phyloP scores from a whole-genome alignment of 2,797 vertebrate genomes.

The Danionella dracula region DNA sequence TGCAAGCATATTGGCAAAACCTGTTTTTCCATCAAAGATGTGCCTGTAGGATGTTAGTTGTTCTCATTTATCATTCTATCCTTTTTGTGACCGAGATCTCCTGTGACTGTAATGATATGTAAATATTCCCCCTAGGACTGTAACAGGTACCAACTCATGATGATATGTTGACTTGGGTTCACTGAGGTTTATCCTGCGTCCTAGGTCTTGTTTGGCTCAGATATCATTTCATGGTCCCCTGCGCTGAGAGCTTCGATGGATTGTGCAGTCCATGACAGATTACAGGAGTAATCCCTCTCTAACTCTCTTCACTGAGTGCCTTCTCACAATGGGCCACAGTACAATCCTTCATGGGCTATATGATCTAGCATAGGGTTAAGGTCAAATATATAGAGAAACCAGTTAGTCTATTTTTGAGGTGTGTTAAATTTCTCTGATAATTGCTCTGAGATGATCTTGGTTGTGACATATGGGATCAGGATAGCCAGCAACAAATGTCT shows the following conservation, averaged over 20 bases:
- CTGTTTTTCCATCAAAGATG: neutral
- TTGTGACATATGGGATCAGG: neutral
- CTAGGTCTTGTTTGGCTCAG: neutral
- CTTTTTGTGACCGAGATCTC: conserved; percentile 38
- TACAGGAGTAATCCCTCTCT: conserved; percentile 50
- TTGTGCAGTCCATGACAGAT: conserved; percentile 46
- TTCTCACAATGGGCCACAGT: conserved; percentile 37
- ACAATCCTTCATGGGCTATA: conserved; percentile 1
- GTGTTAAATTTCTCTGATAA: neutral
- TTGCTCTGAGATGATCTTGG: neutral
- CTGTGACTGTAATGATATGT: conserved; percentile 42
- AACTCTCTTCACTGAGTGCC: conserved; percentile 39
- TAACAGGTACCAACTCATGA: conserved; percentile 61
- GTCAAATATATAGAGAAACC: neutral
- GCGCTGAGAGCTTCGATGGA: conserved; percentile 31
- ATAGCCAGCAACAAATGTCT: neutral
- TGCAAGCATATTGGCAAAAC: no score
- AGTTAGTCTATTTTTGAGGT: neutral
- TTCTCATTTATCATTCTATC: conserved; percentile 12
- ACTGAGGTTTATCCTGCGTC: conserved; percentile 8
- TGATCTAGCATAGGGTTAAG: neutral
- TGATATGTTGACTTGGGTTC: conserved; percentile 15
- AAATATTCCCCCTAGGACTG: conserved; percentile 31
- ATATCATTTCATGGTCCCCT: conserved; percentile 29
- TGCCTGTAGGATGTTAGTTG: conserved; percentile 13